Evolutionary conservation across 2,113 vertebrate species (phyloP).

Genomic region (Ptilorrhoa leucosticta): DNA sequence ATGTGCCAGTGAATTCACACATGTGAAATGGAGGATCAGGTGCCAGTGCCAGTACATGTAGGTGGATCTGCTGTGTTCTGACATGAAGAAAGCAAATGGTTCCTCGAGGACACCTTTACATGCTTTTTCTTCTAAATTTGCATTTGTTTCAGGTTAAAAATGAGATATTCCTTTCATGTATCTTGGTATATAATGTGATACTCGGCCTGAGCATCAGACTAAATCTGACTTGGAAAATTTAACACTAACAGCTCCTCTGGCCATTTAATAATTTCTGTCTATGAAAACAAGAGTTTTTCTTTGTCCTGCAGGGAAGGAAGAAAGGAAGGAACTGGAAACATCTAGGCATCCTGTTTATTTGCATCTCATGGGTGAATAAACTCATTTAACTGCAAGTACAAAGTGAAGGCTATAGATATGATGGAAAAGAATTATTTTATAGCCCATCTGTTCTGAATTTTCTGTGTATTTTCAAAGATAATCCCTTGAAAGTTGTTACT

Average conservation of each 20-base stretch:
- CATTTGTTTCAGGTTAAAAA: not conserved
- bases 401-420: not conserved
- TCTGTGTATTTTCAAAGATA: not conserved
- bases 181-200: not conserved
- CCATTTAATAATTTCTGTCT: not conserved
- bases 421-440: not conserved
- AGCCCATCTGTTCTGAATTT: not conserved
- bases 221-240: not conserved
- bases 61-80: not conserved
- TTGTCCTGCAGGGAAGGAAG: not conserved
- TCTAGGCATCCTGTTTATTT: not conserved
- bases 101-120: not conserved
- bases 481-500: not conserved
- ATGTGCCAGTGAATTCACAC: not conserved
- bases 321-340: not conserved
- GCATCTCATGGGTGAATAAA: not conserved
- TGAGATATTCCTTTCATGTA: not conserved
- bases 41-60: fast-evolving
- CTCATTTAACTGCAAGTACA: not conserved
- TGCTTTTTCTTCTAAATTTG: not conserved
- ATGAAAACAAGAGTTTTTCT: not conserved
- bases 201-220: not conserved
- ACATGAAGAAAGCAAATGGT: not conserved
- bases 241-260: not conserved
- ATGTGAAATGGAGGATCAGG: fast-evolving